phyloP scores from a whole-genome alignment of 2,888 invertebrate species.

The Lycia hirtaria region DNA sequence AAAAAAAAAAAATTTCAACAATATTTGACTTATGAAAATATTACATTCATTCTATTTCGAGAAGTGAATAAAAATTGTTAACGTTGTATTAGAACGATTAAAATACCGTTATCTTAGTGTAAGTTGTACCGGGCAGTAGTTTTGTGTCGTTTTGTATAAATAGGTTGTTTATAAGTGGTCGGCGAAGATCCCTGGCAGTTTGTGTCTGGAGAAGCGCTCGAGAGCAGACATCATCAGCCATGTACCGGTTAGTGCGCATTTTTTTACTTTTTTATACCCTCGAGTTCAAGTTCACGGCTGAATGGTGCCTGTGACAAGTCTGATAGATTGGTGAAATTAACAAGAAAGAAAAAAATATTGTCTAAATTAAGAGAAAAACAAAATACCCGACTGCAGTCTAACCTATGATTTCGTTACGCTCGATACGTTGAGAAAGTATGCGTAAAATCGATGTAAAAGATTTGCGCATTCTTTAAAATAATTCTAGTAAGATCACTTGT shows the following conservation, averaged over 20 bases:
- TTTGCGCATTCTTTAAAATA: no score
- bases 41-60: neutral
- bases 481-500: no score
- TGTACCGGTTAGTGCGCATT: constrained; percentile 76
- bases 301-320: constrained; percentile 25
- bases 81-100: constrained; percentile 6
- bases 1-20: neutral
- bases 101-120: constrained; percentile 24
- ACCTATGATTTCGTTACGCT: no score
- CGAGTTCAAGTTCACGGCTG: constrained; percentile 33
- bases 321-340: constrained; percentile 31
- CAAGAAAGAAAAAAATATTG: no score
- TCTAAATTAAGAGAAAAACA: no score
- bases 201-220: constrained; percentile 56
- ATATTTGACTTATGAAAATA: constrained; percentile 4
- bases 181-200: constrained; percentile 55
- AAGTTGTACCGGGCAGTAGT: constrained; percentile 26
- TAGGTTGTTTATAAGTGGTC: constrained; percentile 68
- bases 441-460: no score
- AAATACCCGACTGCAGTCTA: no score
- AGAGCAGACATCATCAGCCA: constrained; percentile 48
- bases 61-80: neutral
- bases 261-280: constrained; percentile 46
- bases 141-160: constrained; percentile 62
- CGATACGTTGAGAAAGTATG: no score